Evolutionary conservation across 2,113 vertebrate species (phyloP).

Genomic region (Dasyornis broadbenti): DNA sequence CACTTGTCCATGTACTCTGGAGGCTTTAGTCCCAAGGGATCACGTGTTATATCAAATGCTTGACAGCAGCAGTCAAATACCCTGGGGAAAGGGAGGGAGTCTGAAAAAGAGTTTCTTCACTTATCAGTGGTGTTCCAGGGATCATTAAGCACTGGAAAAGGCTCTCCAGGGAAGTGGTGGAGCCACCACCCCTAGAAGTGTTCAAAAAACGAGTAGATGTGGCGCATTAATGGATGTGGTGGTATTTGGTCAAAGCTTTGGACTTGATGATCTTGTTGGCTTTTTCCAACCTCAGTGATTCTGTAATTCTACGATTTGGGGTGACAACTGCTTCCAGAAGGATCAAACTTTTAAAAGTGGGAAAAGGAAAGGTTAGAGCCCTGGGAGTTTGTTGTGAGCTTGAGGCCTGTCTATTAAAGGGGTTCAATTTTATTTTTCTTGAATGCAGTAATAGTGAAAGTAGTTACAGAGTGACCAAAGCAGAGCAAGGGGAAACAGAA

Average conservation of each 20-base stretch:
- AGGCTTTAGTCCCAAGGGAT: neutral
- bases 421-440: neutral
- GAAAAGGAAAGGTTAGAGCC: neutral
- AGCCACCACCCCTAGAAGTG: neutral
- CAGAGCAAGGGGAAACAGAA: neutral
- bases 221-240: accelerated
- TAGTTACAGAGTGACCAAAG: neutral
- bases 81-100: neutral
- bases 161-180: neutral
- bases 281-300: neutral
- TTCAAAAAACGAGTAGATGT: neutral
- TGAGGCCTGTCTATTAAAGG: neutral
- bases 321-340: neutral
- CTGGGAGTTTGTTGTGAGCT: accelerated
- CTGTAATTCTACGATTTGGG: accelerated
- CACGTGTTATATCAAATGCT: accelerated
- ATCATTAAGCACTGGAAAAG: neutral
- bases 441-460: neutral
- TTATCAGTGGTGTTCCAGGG: neutral
- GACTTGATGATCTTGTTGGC: neutral
- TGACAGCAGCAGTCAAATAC: neutral
- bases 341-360: neutral
- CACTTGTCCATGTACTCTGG: neutral
- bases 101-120: neutral
- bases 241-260: neutral